Evolutionary conservation across 2,888 invertebrate genomes (phyloP), one percentile per base, ranked within the genome.

Genomic region (Melanotus villosus): DNA sequence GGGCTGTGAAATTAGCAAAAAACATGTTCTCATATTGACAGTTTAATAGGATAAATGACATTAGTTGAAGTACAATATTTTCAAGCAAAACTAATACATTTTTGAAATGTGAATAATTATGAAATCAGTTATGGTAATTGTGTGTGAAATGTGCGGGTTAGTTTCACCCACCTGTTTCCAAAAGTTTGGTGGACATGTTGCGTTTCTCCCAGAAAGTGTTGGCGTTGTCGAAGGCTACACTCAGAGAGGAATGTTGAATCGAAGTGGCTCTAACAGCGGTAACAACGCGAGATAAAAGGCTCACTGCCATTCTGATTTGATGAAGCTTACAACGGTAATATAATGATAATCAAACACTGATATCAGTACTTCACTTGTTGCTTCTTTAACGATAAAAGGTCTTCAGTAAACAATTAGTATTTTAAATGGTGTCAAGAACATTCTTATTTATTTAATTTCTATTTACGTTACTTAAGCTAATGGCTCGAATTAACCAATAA

Each of bases 161-260:
- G n/a, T n/a, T n/a, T n/a, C 3, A 9, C 59, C 43, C 21, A 62
- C 62, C 62, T 12, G n/a, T 30, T 9, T 62, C 50, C 26, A 52
- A 38, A 21, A 62, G 52, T 36, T 34, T 23, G 1, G 36, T 36
- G 16, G 62, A 47, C 62, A 62, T 62, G 9, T 21, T 52, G 52
- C 47, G 34, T 38, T 26, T 62, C 18, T 7, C 26, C 3, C 10
- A 32, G 2, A 18, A 32, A 14, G 10, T 52, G 4, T 18, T 16
- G 45, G 50, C 2, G 30, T 9, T 32, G 2, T 4, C 18, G 34
- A 52, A 32, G 52, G 52, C 18, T 18, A 4, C 16, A 19, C 52
- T 18, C 30, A n/a, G 18, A 14, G 16, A 30, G 18, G 52, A 30
- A 30, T 14, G 7, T n/a, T 45, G 45, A 23, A 10, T 45, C 7